Evolutionary conservation across 1,140 invertebrate genomes (phyloP).

Genomic region (Drosophila jambulina): DNA sequence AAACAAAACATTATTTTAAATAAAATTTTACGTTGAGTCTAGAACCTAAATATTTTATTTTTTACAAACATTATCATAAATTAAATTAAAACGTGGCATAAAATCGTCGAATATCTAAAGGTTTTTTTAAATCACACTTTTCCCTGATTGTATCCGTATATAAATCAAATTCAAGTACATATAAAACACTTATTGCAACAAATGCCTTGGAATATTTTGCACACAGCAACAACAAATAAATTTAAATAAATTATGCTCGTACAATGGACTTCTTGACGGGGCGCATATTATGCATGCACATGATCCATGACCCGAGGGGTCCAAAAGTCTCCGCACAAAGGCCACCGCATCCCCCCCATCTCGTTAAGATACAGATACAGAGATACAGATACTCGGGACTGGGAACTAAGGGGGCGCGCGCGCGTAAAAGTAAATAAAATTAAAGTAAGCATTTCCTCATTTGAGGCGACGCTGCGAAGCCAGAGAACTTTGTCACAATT

Average conservation of each 20-base stretch:
- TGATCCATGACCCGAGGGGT: conserved; percentile 49
- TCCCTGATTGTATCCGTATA: not conserved
- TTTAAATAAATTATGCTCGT: conserved; percentile 61
- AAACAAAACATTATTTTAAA: accelerated
- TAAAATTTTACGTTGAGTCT: no score
- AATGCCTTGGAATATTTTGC: conserved; percentile 31
- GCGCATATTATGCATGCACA: conserved; percentile 67
- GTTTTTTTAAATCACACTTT: no score
- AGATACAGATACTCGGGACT: conserved; percentile 5
- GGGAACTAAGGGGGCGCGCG: not conserved
- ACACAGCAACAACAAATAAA: conserved; percentile 53
- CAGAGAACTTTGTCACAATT: conserved; percentile 57
- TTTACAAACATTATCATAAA: not conserved
- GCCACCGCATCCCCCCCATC: conserved; percentile 27
- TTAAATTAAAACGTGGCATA: not conserved
- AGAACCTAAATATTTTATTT: not conserved
- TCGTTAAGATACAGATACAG: conserved; percentile 51
- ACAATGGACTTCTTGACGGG: conserved; percentile 40
- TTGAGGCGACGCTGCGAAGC: conserved; percentile 42
- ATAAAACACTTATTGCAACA: conserved; percentile 26
- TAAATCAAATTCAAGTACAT: not conserved
- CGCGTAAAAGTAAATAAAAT: conserved; percentile 56
- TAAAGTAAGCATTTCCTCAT: conserved; percentile 81
- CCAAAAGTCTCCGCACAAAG: conserved; percentile 41
- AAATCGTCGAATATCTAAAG: not conserved